Evolutionary conservation across 2,888 invertebrate genomes (phyloP).

Genomic region (Plusia festucae): DNA sequence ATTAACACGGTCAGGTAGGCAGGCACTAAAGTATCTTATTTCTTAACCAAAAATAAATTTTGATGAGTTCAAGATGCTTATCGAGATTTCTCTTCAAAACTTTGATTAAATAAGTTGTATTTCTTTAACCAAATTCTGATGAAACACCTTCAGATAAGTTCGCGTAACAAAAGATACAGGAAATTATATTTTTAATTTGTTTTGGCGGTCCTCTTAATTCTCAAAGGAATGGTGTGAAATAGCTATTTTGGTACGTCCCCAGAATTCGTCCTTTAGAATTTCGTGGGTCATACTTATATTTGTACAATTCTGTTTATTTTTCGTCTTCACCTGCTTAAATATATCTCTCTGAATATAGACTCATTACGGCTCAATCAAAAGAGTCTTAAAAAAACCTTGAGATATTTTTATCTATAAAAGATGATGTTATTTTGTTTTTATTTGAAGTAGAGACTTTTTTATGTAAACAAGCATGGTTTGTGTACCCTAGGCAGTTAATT

Average conservation of each 20-base stretch:
- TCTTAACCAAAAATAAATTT: conserved; percentile 47
- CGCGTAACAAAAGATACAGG: conserved; percentile 29
- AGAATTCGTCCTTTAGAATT: neutral
- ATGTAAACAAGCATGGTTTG: too few relatives aligned
- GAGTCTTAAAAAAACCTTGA: too few relatives aligned
- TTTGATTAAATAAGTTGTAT: conserved; percentile 75
- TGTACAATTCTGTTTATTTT: neutral
- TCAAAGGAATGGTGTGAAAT: neutral
- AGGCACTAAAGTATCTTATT: conserved; percentile 28
- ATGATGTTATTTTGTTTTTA: too few relatives aligned
- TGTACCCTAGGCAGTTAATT: too few relatives aligned
- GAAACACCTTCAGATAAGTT: conserved; percentile 47
- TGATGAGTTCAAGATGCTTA: conserved; percentile 68
- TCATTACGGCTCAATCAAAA: too few relatives aligned
- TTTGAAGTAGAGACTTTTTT: too few relatives aligned
- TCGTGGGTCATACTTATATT: neutral
- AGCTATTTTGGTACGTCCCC: neutral
- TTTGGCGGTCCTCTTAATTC: neutral
- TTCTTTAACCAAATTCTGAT: conserved; percentile 44
- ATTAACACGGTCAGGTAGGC: too few relatives aligned
- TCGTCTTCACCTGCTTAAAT: neutral
- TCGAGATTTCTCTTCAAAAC: conserved; percentile 57
- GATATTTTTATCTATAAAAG: too few relatives aligned
- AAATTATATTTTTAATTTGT: conserved; percentile 31
- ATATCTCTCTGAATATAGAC: too few relatives aligned